A percentile compares a stretch with the other conserved stretches of the same genome.
Evolutionary conservation across 35 echinoderm and acorn worm species (phyloP).

Genomic region (Apostichopus parvimensis): DNA sequence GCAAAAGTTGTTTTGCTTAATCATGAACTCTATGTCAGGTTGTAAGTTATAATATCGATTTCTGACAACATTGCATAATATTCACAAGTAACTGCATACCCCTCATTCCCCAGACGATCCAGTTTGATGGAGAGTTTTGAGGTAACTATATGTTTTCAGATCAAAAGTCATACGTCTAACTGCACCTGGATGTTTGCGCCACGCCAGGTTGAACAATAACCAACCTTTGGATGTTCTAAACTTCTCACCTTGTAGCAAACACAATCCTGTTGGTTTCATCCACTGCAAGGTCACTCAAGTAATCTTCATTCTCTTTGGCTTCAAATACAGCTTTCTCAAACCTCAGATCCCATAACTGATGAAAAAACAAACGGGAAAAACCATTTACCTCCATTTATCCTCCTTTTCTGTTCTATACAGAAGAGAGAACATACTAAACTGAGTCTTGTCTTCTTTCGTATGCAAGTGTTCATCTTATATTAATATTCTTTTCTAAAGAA

Average conservation of each 20-base stretch:
- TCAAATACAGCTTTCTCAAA: constrained; percentile 79
- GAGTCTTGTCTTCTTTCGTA: too few species aligned
- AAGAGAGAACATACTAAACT: too few species aligned
- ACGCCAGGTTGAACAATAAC: neutral
- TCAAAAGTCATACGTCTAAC: neutral
- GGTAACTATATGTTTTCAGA: neutral
- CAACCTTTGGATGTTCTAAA: neutral
- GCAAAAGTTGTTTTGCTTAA: too few species aligned
- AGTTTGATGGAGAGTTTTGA: too few species aligned
- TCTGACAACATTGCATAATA: too few species aligned
- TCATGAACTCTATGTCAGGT: too few species aligned
- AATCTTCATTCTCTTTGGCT: constrained; percentile 93
- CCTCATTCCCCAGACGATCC: too few species aligned
- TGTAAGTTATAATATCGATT: too few species aligned
- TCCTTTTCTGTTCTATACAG: too few species aligned
- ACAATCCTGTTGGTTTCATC: constrained; percentile 83
- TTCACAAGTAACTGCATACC: too few species aligned
- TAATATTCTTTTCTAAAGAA: neutral
- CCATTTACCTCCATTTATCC: too few species aligned
- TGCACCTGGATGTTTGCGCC: too few species aligned
- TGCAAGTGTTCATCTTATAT: neutral
- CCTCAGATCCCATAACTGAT: constrained; percentile 90
- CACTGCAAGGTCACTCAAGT: constrained; percentile 87
- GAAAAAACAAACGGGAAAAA: neutral
- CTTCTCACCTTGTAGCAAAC: constrained; percentile 82